Conservation (phyloP, 2,888 invertebrate species). For the Pandemis heparana region DNA sequence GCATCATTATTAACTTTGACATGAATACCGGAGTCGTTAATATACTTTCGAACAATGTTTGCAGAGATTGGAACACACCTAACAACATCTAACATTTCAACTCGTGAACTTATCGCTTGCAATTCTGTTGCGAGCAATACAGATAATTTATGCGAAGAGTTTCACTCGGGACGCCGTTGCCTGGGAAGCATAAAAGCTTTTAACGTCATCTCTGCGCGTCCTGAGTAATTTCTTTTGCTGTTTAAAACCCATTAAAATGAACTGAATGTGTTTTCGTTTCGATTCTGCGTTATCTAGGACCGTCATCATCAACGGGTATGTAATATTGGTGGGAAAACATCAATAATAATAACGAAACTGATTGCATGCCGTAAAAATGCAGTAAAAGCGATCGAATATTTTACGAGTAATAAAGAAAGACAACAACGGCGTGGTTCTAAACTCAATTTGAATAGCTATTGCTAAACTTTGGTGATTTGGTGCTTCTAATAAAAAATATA, state of each 20-base stretch:
- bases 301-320: slow-evolving; percentile 50
- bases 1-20: slow-evolving; percentile 26
- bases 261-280: slow-evolving; percentile 52
- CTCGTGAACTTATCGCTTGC: slow-evolving; percentile 39
- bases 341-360: slow-evolving; percentile 4
- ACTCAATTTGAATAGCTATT: not conserved
- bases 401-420: not conserved
- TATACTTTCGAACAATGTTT: slow-evolving; percentile 28
- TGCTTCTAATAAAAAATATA: not conserved
- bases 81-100: slow-evolving; percentile 33
- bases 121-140: slow-evolving; percentile 45
- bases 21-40: slow-evolving; percentile 24
- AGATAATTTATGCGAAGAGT: slow-evolving; percentile 52
- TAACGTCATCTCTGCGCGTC: slow-evolving; percentile 61
- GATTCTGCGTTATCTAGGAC: slow-evolving; percentile 53
- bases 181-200: slow-evolving; percentile 77
- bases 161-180: slow-evolving; percentile 58
- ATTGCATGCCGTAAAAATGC: slow-evolving; percentile 8
- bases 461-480: not conserved
- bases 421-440: not conserved
- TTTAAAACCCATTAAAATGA: slow-evolving; percentile 67
- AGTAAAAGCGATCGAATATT: slow-evolving; percentile 3
- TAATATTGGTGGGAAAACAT: not conserved
- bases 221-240: slow-evolving; percentile 61
- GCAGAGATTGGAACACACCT: slow-evolving; percentile 23